Evolutionary conservation across 2,113 vertebrate genomes (phyloP).

Genomic region (Oreocharis arfaki): DNA sequence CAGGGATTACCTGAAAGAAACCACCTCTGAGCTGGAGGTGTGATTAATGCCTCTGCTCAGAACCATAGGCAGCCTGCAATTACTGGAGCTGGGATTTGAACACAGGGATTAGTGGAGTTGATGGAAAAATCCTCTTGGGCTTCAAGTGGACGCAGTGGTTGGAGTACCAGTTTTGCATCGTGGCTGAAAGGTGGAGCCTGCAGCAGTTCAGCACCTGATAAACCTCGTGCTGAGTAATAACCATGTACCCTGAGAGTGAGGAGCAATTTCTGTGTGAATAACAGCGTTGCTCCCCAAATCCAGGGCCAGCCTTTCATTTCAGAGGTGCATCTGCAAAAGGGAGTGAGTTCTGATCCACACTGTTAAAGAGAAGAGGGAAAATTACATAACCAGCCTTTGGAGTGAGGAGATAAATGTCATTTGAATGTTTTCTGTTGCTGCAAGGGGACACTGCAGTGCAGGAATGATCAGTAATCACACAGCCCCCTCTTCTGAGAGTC

Average conservation of each 20-base stretch:
- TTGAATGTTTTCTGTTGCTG: background rate
- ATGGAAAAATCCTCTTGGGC: background rate
- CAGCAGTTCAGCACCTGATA: background rate
- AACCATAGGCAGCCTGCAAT: background rate
- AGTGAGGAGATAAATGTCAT: background rate
- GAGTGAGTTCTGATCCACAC: background rate
- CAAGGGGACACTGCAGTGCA: background rate
- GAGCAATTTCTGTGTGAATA: background rate
- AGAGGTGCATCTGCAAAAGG: background rate
- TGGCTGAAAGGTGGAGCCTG: background rate
- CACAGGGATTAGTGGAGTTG: background rate
- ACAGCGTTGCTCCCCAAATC: background rate
- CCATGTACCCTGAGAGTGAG: rapidly evolving
- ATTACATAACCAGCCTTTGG: background rate
- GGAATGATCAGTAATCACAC: background rate
- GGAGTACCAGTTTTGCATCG: background rate
- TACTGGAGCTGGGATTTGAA: background rate
- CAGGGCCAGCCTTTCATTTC: background rate
- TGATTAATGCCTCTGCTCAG: background rate
- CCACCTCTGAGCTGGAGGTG: background rate
- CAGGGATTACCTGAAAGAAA: background rate
- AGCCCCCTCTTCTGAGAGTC: background rate
- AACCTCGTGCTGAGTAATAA: background rate
- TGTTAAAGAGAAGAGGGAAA: background rate
- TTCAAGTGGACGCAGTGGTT: background rate